These are phyloP conservation scores for Phragmatobia fuliginosa DNA, from an alignment of 2,888 invertebrate genomes.

Conservation along the genomic window DNA sequence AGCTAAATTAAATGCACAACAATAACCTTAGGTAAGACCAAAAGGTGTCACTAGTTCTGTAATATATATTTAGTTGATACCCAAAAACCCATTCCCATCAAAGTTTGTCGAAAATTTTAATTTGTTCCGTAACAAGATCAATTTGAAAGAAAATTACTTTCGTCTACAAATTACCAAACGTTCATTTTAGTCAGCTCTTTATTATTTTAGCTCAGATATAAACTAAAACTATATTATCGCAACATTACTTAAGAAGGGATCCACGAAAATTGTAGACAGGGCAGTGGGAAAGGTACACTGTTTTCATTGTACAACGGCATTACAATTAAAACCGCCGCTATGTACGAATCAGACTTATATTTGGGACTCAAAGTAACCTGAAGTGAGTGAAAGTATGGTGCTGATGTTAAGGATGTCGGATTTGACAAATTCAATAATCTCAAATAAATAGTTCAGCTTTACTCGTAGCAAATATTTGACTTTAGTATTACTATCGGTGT, in stretches of 20 bases:
- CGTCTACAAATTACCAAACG: conserved; percentile 40
- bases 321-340: background rate
- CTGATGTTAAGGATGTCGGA: too few species aligned
- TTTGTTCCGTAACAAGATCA: conserved; percentile 30
- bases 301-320: conserved; percentile 55
- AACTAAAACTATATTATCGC: conserved; percentile 57
- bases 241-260: conserved; percentile 73
- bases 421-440: too few species aligned
- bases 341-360: too few species aligned
- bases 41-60: too few species aligned
- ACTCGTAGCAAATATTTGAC: too few species aligned
- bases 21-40: too few species aligned
- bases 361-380: too few species aligned
- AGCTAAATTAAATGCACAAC: too few species aligned
- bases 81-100: conserved; percentile 36
- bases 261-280: conserved; percentile 72
- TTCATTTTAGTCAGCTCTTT: conserved; percentile 36
- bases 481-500: too few species aligned
- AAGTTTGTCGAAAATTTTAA: conserved; percentile 24
- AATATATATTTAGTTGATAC: too few species aligned
- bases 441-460: too few species aligned
- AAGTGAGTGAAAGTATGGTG: background rate
- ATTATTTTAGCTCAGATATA: conserved; percentile 35
- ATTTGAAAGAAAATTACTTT: conserved; percentile 44
- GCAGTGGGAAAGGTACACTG: conserved; percentile 41